Percentiles rank a stretch among this genome's conserved stretches.
phyloP scores from a whole-genome alignment of 2,113 vertebrate genomes.

The Sylvia atricapilla region DNA sequence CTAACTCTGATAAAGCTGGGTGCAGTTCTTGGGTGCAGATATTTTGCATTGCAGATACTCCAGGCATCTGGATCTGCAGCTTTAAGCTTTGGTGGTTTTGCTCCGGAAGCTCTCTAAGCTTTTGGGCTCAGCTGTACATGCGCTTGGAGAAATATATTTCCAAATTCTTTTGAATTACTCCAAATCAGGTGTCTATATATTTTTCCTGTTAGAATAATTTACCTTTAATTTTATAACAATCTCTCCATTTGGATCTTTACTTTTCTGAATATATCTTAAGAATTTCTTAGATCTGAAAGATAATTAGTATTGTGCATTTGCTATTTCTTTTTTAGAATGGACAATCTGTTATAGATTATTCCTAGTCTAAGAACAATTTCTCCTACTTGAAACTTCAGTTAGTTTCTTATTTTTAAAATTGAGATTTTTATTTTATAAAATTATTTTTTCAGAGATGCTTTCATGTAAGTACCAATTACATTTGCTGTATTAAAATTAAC shows the following conservation, averaged over 20 bases:
- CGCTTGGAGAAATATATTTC: background rate
- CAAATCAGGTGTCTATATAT: background rate
- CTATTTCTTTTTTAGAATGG: background rate
- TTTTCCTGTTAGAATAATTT: background rate
- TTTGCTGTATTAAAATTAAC: background rate
- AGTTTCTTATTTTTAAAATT: background rate
- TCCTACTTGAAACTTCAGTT: background rate
- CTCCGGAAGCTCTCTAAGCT: fast-evolving
- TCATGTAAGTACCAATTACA: background rate
- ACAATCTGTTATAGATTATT: conserved; percentile 20
- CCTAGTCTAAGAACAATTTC: background rate
- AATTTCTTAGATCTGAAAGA: background rate
- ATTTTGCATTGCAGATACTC: background rate
- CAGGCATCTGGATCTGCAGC: background rate
- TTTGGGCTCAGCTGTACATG: background rate
- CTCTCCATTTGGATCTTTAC: background rate
- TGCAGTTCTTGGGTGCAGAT: background rate
- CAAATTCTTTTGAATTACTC: background rate
- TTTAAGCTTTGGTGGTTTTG: background rate
- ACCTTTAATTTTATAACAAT: background rate
- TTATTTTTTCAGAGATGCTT: background rate
- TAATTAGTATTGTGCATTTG: background rate
- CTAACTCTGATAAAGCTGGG: background rate
- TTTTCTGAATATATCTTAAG: background rate
- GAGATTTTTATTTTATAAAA: background rate